Conservation (phyloP, 2,888 invertebrate species). For the Trichogramma evanescens region DNA sequence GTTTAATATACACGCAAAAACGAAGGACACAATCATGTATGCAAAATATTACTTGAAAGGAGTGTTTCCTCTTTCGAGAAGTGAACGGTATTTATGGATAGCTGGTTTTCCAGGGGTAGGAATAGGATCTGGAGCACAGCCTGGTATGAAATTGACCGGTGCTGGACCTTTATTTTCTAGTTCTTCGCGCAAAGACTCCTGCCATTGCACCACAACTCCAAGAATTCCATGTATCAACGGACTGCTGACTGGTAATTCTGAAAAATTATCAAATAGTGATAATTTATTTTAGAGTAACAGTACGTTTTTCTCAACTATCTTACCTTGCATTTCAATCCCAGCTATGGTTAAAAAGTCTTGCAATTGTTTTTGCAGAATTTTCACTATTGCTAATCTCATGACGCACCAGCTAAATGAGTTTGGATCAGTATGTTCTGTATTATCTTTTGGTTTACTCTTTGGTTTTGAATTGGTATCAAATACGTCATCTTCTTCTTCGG, state of each 20-base stretch:
- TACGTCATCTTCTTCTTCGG: constrained; percentile 73
- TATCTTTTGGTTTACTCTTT: constrained; percentile 54
- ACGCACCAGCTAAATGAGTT: constrained; percentile 95
- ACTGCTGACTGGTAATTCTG: constrained; percentile 89
- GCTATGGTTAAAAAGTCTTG: constrained; percentile 81
- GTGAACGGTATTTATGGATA: constrained; percentile 85
- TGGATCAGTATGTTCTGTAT: constrained; percentile 85
- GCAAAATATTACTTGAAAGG: constrained; percentile 67
- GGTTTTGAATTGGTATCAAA: constrained; percentile 55
- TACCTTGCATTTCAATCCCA: constrained; percentile 84
- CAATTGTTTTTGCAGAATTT: constrained; percentile 75
- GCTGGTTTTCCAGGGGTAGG: constrained; percentile 59
- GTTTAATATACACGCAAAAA: not conserved
- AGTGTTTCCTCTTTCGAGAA: constrained; percentile 88
- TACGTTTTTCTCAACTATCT: not conserved
- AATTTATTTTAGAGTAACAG: not conserved
- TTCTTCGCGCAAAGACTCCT: constrained; percentile 69
- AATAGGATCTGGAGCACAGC: constrained; percentile 74
- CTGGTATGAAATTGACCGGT: constrained; percentile 81
- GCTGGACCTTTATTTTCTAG: constrained; percentile 71
- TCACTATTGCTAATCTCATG: constrained; percentile 80
- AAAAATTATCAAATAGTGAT: not conserved
- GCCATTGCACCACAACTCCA: constrained; percentile 83
- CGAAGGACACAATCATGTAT: not conserved
- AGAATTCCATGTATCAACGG: constrained; percentile 87